Conservation (phyloP, 1,140 invertebrate genomes). For the Cydia strobilella region DNA sequence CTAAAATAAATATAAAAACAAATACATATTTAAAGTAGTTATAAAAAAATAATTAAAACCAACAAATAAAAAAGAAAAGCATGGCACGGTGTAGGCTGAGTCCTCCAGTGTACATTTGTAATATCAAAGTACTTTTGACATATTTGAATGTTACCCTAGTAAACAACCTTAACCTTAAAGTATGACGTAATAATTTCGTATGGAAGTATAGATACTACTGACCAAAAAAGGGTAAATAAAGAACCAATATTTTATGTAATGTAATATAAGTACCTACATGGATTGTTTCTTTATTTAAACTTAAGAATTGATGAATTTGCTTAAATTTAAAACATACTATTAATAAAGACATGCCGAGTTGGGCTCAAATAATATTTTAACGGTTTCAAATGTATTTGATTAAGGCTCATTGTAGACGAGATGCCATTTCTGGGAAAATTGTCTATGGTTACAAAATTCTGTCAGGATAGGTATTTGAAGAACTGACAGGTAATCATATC, state of each 20-base stretch:
- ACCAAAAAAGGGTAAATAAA: not conserved
- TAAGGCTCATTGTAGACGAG: not conserved
- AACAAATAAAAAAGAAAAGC: no score
- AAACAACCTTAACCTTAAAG: not conserved
- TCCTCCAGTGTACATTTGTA: no score
- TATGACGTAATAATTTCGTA: not conserved
- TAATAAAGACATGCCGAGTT: not conserved
- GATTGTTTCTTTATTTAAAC: constrained; percentile 14
- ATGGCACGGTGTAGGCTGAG: no score
- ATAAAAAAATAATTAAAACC: no score
- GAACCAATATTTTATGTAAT: not conserved
- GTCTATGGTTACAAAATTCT: no score
- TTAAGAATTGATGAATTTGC: constrained; percentile 3
- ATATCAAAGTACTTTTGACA: no score
- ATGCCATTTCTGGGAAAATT: not conserved
- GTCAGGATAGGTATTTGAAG: no score
- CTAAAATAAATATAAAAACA: no score
- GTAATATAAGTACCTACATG: not conserved
- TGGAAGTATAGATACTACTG: not conserved
- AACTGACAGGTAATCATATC: no score
- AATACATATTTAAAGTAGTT: no score
- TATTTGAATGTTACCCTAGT: not conserved
- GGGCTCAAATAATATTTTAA: not conserved
- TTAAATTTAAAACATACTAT: not conserved
- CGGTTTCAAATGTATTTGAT: not conserved